Percentiles rank a stretch among this genome's conserved stretches.
phyloP scores from a whole-genome alignment of 2,113 vertebrate genomes.

The Actenoides hombroni region DNA sequence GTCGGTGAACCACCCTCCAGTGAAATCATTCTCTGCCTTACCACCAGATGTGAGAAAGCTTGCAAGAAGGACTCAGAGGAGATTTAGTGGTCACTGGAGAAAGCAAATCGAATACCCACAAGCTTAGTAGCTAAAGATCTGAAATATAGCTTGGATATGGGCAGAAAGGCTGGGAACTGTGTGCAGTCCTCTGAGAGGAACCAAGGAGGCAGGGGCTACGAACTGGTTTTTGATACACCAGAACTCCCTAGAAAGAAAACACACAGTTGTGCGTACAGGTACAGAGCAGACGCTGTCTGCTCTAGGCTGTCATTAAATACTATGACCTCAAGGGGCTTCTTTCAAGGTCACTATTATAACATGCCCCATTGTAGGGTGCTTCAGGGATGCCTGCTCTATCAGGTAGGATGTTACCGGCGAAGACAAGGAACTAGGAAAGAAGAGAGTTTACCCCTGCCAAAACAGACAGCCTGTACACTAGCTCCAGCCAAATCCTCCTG shows the following conservation, averaged over 20 bases:
- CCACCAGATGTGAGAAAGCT: neutral
- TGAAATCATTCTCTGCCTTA: neutral
- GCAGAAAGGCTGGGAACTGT: neutral
- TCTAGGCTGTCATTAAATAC: neutral
- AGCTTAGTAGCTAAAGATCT: neutral
- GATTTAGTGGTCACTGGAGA: neutral
- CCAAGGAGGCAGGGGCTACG: neutral
- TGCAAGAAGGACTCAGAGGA: neutral
- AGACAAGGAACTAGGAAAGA: neutral
- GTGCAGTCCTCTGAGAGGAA: neutral
- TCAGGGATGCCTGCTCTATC: neutral
- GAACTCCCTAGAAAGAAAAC: neutral
- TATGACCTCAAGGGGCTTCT: neutral
- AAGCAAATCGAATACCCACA: neutral
- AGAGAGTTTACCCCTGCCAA: neutral
- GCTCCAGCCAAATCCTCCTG: neutral
- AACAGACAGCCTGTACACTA: neutral
- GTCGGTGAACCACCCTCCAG: neutral
- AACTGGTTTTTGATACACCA: neutral
- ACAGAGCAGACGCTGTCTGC: neutral
- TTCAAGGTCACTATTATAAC: neutral
- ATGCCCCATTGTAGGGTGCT: neutral
- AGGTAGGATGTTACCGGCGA: neutral
- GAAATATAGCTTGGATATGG: neutral
- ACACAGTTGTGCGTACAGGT: neutral